Evolutionary conservation across 2,888 invertebrate genomes (phyloP).

Genomic region (Epiblema foenella): DNA sequence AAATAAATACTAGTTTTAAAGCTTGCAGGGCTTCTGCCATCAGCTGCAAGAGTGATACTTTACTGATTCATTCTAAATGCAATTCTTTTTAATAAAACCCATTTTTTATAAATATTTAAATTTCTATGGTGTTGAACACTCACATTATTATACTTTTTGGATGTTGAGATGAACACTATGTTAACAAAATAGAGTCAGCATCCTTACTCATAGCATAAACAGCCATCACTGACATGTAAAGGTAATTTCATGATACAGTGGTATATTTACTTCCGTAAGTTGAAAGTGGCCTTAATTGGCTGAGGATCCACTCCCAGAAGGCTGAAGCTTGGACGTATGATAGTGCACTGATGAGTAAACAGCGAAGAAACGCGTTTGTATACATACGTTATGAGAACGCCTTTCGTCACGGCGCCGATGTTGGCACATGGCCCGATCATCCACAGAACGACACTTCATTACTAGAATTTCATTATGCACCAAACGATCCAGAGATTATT

Average conservation of each 20-base stretch:
- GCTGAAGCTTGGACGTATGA: conserved; percentile 32
- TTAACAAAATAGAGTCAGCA: not conserved
- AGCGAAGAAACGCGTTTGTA: conserved; percentile 38
- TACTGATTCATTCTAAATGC: not conserved
- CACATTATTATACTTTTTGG: not conserved
- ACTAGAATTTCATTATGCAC: conserved; percentile 83
- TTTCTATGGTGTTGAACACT: not conserved
- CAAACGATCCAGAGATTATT: conserved; percentile 80
- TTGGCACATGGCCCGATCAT: conserved; percentile 84
- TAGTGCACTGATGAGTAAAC: conserved; percentile 34
- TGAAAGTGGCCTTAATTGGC: conserved; percentile 8
- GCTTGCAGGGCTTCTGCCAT: too few relatives aligned
- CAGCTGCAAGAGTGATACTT: too few relatives aligned
- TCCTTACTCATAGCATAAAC: not conserved
- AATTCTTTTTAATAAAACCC: not conserved
- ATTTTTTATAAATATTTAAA: not conserved
- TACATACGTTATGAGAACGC: conserved; percentile 54
- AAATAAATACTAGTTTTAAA: too few relatives aligned
- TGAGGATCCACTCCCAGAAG: conserved; percentile 5
- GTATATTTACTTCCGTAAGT: conserved; percentile 3
- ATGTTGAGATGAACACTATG: not conserved
- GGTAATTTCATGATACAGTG: conserved; percentile 11
- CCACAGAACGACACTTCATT: conserved; percentile 78
- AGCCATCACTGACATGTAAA: not conserved
- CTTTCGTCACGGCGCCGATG: conserved; percentile 77